A percentile compares a stretch with the other conserved stretches of the same genome.
These are phyloP conservation scores for Gymnobelideus leadbeateri DNA, from an alignment of 2,113 vertebrate species.

Conservation along the genomic window DNA sequence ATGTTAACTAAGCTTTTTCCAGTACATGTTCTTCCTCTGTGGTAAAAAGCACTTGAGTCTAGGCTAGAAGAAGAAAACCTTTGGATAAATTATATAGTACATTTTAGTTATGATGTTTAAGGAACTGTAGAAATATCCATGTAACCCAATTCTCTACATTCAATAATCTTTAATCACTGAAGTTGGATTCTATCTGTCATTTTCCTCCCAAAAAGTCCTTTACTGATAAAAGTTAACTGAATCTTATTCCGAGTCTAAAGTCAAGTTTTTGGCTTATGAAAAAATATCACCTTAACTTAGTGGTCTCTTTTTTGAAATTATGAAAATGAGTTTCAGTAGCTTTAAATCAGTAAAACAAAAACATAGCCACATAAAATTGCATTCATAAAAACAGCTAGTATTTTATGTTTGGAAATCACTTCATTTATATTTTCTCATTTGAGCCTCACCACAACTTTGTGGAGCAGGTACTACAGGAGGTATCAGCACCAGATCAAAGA, in stretches of 20 bases:
- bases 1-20: constrained; percentile 57
- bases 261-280: background rate
- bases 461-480: background rate
- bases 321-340: constrained; percentile 36
- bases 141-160: constrained; percentile 73
- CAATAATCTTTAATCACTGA: constrained; percentile 52
- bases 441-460: background rate
- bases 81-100: constrained; percentile 74
- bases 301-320: constrained; percentile 28
- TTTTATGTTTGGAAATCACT: constrained; percentile 39
- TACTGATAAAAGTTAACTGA: constrained; percentile 49
- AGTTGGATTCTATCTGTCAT: constrained; percentile 53
- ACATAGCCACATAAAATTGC: constrained; percentile 40
- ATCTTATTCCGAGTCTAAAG: constrained; percentile 50
- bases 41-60: constrained; percentile 72
- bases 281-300: constrained; percentile 10
- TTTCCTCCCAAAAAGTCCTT: constrained; percentile 59
- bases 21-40: constrained; percentile 41
- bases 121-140: constrained; percentile 70
- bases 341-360: constrained; percentile 17
- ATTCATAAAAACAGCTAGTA: constrained; percentile 3
- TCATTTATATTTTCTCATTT: background rate
- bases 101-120: constrained; percentile 66
- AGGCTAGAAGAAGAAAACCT: constrained; percentile 72
- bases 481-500: background rate